phyloP scores from a whole-genome alignment of 64 coral and sea anemone genomes.

The Acropora yongei region DNA sequence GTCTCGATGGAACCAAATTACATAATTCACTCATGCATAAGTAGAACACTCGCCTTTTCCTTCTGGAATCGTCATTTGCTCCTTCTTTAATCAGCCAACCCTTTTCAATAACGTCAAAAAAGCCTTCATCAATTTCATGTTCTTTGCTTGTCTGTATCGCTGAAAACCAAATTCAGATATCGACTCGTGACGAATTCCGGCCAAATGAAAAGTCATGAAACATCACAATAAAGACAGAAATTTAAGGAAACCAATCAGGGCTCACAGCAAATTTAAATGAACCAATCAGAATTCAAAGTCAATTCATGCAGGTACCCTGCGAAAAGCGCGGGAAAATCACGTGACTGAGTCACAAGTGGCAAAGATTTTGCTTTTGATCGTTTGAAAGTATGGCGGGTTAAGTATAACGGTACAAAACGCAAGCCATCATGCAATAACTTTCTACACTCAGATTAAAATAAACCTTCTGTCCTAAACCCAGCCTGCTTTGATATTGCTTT shows the following conservation, averaged over 20 bases:
- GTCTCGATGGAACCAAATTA: no score
- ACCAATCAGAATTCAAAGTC: no score
- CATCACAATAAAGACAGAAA: no score
- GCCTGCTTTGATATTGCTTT: neutral
- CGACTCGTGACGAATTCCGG: no score
- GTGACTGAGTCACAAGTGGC: neutral
- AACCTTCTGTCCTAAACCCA: no score
- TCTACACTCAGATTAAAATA: no score
- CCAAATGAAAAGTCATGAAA: neutral
- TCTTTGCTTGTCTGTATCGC: constrained; percentile 88
- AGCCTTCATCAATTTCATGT: constrained; percentile 88
- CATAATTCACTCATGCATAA: neutral
- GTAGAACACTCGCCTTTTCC: constrained; percentile 74
- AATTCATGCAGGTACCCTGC: neutral
- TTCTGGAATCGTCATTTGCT: constrained; percentile 79
- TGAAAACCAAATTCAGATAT: constrained; percentile 10
- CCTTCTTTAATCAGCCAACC: constrained; percentile 98
- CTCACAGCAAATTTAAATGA: no score
- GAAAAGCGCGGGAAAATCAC: neutral
- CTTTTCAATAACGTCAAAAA: constrained; percentile 90
- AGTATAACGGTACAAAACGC: neutral
- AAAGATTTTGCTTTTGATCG: neutral
- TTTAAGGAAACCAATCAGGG: no score
- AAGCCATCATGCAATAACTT: no score
- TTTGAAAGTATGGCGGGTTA: no score